A percentile compares a stretch with the other conserved stretches of the same genome.
These are phyloP conservation scores for Periophthalmus modestus DNA, from an alignment of 2,113 vertebrate species.

Conservation along the genomic window DNA sequence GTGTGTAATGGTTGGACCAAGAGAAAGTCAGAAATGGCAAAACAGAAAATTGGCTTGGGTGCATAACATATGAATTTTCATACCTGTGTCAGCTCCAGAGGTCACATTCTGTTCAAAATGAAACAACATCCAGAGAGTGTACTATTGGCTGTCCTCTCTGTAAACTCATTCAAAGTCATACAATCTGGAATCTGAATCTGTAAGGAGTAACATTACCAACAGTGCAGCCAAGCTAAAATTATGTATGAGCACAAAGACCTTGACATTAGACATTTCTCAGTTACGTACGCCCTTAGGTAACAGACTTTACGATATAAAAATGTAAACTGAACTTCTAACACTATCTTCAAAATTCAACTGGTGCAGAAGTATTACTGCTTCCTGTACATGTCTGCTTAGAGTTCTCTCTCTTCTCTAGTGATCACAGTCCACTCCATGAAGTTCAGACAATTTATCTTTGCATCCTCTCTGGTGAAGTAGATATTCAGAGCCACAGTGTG, in stretches of 20 bases:
- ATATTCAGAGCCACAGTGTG: no score
- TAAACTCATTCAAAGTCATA: slow-evolving; percentile 13
- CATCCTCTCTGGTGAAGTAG: background rate
- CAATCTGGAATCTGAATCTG: slow-evolving; percentile 22
- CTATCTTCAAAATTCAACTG: background rate
- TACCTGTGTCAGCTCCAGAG: slow-evolving; percentile 15
- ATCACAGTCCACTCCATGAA: background rate
- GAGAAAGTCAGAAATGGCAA: slow-evolving; percentile 17
- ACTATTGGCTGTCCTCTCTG: slow-evolving; percentile 3
- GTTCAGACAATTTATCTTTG: background rate
- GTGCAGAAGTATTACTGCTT: no score
- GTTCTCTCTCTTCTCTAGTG: background rate
- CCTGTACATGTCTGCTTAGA: background rate
- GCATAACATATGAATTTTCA: slow-evolving; percentile 23
- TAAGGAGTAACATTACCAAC: background rate
- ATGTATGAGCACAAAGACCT: background rate
- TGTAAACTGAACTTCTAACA: no score
- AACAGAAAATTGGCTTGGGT: slow-evolving; percentile 3
- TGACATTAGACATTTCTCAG: background rate
- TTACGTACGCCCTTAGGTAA: background rate
- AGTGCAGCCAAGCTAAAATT: background rate
- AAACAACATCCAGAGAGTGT: background rate
- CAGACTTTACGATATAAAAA: background rate
- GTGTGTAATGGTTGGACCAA: slow-evolving; percentile 12
- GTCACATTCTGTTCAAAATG: slow-evolving; percentile 6